Conservation (phyloP, 2,797 vertebrate species). For the Octomys mimax region DNA sequence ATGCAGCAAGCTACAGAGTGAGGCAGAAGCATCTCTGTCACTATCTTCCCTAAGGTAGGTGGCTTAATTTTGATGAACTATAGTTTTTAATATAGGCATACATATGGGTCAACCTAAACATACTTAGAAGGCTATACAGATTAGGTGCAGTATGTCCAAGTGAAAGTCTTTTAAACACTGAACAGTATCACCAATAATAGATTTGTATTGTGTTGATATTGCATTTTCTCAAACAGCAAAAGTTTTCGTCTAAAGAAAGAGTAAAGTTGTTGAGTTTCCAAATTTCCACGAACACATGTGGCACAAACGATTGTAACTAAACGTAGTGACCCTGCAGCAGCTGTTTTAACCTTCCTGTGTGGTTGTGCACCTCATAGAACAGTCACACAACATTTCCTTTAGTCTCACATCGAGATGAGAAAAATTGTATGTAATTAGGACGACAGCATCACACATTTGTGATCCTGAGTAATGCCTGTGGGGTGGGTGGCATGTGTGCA, state of each 20-base stretch:
- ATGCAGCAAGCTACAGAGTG: background rate
- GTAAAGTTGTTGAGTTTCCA: background rate
- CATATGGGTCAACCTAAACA: background rate
- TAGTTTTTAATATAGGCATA: background rate
- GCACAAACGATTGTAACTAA: conserved; percentile 33
- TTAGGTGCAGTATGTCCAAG: background rate
- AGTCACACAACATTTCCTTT: conserved; percentile 36
- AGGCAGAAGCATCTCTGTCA: background rate
- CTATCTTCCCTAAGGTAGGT: background rate
- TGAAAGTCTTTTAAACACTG: background rate
- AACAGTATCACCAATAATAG: background rate
- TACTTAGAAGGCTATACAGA: background rate
- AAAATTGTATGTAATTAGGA: conserved; percentile 43
- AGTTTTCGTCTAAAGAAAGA: background rate
- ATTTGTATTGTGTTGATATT: background rate
- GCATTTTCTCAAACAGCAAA: background rate
- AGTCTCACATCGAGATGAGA: conserved; percentile 32
- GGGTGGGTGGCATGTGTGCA: background rate
- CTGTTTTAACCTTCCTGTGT: background rate
- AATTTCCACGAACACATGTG: background rate
- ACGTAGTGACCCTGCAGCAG: background rate
- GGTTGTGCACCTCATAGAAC: background rate
- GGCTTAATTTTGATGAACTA: background rate
- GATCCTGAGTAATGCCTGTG: background rate
- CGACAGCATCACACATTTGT: conserved; percentile 31